Percentiles rank a stretch among this genome's conserved stretches.
Evolutionary conservation across 2,113 vertebrate genomes (phyloP).

Genomic region (Chinchilla lanigera): DNA sequence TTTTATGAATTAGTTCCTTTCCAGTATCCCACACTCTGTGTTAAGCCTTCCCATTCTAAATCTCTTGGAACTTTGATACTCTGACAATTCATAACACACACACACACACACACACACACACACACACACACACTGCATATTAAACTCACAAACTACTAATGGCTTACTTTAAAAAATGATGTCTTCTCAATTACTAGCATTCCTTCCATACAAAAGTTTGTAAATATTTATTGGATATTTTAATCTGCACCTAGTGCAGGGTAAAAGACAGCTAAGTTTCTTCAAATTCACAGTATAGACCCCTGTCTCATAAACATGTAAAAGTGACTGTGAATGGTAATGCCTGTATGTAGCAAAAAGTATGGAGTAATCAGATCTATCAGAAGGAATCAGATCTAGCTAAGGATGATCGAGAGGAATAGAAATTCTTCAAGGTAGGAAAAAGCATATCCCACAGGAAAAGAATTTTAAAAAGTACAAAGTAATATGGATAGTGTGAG

Average conservation of each 20-base stretch:
- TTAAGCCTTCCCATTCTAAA: not conserved
- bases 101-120: not conserved
- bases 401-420: not conserved
- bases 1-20: not conserved
- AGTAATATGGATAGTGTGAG: not conserved
- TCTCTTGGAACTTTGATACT: not conserved
- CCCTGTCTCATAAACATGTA: not conserved
- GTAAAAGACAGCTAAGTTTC: not conserved
- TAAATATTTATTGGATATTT: constrained; percentile 15
- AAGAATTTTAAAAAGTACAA: not conserved
- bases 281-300: not conserved
- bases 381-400: not conserved
- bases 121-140: not conserved
- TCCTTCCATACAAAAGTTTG: not conserved
- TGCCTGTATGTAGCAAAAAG: not conserved
- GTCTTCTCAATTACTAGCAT: not conserved
- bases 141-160: not conserved
- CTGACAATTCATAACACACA: not conserved
- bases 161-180: not conserved
- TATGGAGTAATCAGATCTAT: not conserved
- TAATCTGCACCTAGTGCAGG: not conserved
- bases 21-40: not conserved
- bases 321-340: not conserved
- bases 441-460: not conserved
- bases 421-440: not conserved